These are phyloP conservation scores for Oxyruncus cristatus DNA, from an alignment of 2,113 vertebrate species.

Conservation along the genomic window DNA sequence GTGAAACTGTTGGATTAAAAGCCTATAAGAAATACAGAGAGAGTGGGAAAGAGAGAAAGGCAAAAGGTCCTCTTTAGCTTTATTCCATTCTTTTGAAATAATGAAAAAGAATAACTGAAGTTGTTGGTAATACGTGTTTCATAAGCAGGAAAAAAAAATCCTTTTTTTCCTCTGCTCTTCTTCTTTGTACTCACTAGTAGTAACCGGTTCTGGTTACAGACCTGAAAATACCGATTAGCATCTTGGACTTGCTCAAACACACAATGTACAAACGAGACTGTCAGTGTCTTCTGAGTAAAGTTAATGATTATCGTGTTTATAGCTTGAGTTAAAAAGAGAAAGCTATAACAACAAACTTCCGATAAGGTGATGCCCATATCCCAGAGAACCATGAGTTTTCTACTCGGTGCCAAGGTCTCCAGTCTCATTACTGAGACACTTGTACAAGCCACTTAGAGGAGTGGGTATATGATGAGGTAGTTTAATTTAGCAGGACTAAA, in stretches of 20 bases:
- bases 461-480: neutral
- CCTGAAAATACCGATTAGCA: constrained; percentile 16
- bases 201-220: neutral
- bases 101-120: neutral
- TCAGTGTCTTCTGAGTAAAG: constrained; percentile 26
- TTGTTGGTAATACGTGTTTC: neutral
- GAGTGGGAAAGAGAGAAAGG: neutral
- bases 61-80: neutral
- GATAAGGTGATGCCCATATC: constrained; percentile 20
- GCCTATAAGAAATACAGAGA: neutral
- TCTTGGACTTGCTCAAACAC: neutral
- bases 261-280: neutral
- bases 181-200: neutral
- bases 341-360: constrained; percentile 41
- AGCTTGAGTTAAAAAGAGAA: constrained; percentile 50
- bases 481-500: neutral
- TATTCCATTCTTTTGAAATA: neutral
- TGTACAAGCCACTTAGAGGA: neutral
- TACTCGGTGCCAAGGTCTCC: neutral
- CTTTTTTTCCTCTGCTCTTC: neutral
- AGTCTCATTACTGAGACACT: neutral
- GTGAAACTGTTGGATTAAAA: neutral
- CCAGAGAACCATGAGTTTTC: neutral
- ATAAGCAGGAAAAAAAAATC: neutral
- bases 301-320: constrained; percentile 64